These are phyloP conservation scores for Threskiornis aethiopicus DNA, from an alignment of 2,797 vertebrate species.

Conservation along the genomic window DNA sequence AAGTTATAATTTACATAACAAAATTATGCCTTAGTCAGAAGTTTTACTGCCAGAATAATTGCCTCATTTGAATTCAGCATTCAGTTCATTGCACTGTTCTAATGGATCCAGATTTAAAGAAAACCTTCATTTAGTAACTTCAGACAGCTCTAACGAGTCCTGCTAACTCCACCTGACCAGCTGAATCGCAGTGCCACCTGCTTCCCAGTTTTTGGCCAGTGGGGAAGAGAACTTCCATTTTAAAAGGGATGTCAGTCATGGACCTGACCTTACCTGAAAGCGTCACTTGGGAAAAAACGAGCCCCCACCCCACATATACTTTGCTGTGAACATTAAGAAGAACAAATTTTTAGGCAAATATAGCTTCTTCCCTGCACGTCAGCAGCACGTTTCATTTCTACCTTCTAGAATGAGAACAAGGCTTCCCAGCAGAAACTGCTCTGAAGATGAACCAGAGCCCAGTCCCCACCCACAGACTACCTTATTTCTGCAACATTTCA, in stretches of 20 bases:
- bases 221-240: neutral
- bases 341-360: neutral
- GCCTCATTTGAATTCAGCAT: conserved; percentile 47
- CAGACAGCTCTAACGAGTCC: neutral
- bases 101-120: conserved; percentile 1
- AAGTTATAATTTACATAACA: conserved; percentile 54
- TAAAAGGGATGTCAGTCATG: neutral
- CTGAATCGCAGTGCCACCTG: neutral
- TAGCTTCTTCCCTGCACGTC: neutral
- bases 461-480: neutral
- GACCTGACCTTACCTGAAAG: neutral
- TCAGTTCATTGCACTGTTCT: neutral
- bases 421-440: conserved; percentile 18
- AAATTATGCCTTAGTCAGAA: conserved; percentile 61
- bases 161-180: neutral
- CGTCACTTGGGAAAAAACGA: neutral
- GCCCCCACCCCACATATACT: neutral
- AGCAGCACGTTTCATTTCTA: neutral
- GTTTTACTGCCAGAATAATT: conserved; percentile 53
- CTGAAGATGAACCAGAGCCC: conserved; percentile 29
- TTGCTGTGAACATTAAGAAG: neutral
- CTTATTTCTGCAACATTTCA: neutral
- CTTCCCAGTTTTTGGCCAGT: neutral
- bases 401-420: neutral
- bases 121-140: neutral